Evolutionary conservation across 2,113 vertebrate species (phyloP).

Genomic region (Eubucco bourcierii): DNA sequence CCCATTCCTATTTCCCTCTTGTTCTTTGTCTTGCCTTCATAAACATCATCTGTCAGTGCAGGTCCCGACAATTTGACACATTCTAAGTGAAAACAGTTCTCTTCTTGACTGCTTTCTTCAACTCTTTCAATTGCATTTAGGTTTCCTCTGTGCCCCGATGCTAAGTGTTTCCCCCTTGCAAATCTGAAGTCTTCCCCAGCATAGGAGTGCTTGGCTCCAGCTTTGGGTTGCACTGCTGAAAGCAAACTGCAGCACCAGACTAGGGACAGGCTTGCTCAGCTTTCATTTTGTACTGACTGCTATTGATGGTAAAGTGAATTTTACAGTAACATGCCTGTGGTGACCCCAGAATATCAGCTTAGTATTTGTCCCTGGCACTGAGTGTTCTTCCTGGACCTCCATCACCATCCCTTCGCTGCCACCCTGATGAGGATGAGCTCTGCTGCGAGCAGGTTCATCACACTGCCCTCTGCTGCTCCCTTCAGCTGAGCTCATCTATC

Average conservation of each 20-base stretch:
- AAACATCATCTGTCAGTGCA: not conserved
- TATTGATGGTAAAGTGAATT: not conserved
- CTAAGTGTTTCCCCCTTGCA: not conserved
- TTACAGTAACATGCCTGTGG: not conserved
- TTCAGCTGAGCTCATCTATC: not conserved
- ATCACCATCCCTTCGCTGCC: not conserved
- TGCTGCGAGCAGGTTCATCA: not conserved
- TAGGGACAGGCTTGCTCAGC: not conserved
- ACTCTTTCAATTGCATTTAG: not conserved
- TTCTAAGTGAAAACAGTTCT: not conserved
- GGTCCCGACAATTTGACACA: not conserved
- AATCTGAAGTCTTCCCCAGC: not conserved
- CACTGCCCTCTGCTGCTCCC: slow-evolving; percentile 35
- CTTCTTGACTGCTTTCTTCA: not conserved
- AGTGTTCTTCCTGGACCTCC: not conserved
- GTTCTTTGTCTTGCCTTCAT: not conserved
- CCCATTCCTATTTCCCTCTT: not conserved
- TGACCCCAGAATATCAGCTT: not conserved
- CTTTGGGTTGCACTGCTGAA: not conserved
- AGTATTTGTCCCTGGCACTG: not conserved
- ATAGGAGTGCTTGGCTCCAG: not conserved
- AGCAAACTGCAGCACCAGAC: not conserved
- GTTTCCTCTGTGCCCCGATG: not conserved
- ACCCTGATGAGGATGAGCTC: not conserved
- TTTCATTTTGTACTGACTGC: not conserved